Base-by-base conservation (phyloP, 2,797 vertebrate species). In the Lacerta agilis region DNA sequence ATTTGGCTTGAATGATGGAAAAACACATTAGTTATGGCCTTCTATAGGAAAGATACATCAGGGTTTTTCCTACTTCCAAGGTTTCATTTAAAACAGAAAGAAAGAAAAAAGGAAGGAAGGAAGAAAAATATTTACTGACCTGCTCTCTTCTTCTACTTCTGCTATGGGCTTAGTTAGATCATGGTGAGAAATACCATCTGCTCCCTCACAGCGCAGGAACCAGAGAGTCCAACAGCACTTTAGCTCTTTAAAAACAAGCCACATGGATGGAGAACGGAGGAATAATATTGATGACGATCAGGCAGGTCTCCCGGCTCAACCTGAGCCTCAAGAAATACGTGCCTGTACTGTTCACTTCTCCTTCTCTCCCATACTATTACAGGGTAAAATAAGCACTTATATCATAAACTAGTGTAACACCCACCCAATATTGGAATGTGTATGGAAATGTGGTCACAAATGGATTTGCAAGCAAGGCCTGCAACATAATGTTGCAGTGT, bases 1-100 rank as follows among this genome's bases (percentile, higher is more conserved):
- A 83, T 82, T 87, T 94, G 92, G 89, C 36, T 0, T 25, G 83
- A 75, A 83, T 1, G 17, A n/a, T 91, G 87, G 89, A 95, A 94
- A 95, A 95, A 90, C 1, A n/a, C 55, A 76, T 15, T 85, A 87
- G 81, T 45, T 38, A 86, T 71, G 55, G 41, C 25, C 25, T 82
- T 88, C 72, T 66, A 43, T 43, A 88, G 87, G 77, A 87, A 76
- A 90, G 88, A 90, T 81, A 33, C 83, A 55, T 80, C 67, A 76
- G n/a, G 33, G 41, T 92, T 92, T 88, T 88, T 49, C 81, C 43
- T 86, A 69, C 88, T 85, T 76, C 79, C 58, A 80, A 87, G 43
- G 38, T 90, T 90, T 82, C 85, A 69, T 83, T 10, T 6, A 6
- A 2, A 23, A 61, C 15, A 15, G 55, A 55, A 13, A 15, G 38